Evolutionary conservation across 2,113 vertebrate genomes (phyloP).

Genomic region (Azemiops feae): DNA sequence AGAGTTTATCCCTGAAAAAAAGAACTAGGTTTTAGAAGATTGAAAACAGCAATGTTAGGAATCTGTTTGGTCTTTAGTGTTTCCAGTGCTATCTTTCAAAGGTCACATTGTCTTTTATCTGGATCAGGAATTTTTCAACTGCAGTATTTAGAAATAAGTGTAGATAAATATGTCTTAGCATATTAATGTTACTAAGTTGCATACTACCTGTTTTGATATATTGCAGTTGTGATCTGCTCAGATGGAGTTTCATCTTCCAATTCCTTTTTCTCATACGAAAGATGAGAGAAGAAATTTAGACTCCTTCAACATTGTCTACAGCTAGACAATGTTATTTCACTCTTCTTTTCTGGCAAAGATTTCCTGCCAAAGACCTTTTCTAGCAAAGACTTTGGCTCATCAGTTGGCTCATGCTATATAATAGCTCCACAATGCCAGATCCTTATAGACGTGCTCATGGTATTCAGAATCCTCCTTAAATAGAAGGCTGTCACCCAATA

Average conservation of each 20-base stretch:
- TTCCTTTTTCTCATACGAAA: background rate
- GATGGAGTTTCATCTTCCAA: background rate
- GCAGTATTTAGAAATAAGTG: background rate
- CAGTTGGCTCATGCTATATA: constrained; percentile 69
- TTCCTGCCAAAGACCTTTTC: background rate
- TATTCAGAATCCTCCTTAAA: constrained; percentile 90
- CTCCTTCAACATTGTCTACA: background rate
- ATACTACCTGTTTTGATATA: background rate
- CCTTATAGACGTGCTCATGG: constrained; percentile 87
- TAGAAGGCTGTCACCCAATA: constrained; percentile 89
- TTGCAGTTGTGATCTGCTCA: background rate
- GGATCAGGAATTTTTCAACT: background rate
- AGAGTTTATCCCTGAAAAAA: background rate
- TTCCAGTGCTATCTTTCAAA: constrained; percentile 16
- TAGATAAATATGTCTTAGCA: background rate
- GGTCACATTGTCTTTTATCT: background rate
- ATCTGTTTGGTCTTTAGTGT: background rate
- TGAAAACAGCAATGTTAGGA: background rate
- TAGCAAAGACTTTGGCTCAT: constrained; percentile 81
- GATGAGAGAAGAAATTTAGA: background rate
- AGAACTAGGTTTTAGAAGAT: background rate
- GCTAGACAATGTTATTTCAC: background rate
- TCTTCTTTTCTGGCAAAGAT: background rate
- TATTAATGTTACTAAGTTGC: background rate
- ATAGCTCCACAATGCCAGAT: constrained; percentile 78